Evolutionary conservation across 2,888 invertebrate species (phyloP).

Genomic region (Thera britannica): DNA sequence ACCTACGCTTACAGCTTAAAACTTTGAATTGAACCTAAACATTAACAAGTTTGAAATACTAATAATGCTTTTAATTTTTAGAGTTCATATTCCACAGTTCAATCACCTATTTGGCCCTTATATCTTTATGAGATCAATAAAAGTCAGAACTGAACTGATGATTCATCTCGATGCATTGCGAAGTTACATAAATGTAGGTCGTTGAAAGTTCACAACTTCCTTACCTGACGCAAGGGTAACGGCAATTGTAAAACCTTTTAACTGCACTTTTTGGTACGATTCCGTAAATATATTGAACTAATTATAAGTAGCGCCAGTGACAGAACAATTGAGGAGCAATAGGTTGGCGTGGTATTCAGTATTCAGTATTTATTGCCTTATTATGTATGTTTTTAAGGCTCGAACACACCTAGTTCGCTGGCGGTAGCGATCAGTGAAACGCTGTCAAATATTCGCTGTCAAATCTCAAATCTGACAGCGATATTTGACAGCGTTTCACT

Average conservation of each 20-base stretch:
- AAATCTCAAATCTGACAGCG: too few species aligned
- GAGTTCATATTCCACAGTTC: slow-evolving; percentile 21
- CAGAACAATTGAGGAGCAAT: too few species aligned
- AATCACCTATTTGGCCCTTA: slow-evolving; percentile 29
- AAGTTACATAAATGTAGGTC: slow-evolving; percentile 64
- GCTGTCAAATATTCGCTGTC: too few species aligned
- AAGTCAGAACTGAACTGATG: slow-evolving; percentile 50
- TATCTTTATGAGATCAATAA: slow-evolving; percentile 47
- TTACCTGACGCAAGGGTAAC: slow-evolving; percentile 32
- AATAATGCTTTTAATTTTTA: not conserved
- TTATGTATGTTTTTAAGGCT: too few species aligned
- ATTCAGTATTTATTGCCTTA: too few species aligned
- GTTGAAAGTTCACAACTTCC: slow-evolving; percentile 59
- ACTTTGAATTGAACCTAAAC: slow-evolving; percentile 24
- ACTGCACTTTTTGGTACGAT: not conserved
- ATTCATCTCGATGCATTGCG: slow-evolving; percentile 59
- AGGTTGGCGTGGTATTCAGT: too few species aligned
- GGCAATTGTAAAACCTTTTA: slow-evolving; percentile 2
- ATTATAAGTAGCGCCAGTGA: too few species aligned
- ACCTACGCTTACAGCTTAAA: slow-evolving; percentile 11
- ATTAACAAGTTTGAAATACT: slow-evolving; percentile 11
- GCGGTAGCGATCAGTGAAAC: too few species aligned
- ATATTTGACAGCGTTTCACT: too few species aligned
- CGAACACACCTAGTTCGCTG: too few species aligned
- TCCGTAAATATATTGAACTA: too few species aligned